phyloP scores from a whole-genome alignment of 2,797 vertebrate species.

The Okamejei kenojei region DNA sequence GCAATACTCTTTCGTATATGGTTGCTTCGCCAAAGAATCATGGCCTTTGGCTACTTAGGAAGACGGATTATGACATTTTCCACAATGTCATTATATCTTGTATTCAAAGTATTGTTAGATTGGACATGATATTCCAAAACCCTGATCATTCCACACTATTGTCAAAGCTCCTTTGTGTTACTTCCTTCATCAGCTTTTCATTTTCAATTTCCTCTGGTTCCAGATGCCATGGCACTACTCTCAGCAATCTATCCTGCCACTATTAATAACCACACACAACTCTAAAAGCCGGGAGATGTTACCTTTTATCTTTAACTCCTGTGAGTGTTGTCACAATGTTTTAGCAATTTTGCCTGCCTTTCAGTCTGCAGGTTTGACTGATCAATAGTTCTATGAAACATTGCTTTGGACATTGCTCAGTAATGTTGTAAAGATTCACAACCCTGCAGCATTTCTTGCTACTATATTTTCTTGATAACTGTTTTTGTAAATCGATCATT shows the following conservation, averaged over 20 bases:
- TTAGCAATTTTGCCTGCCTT: background rate
- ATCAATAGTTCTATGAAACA: background rate
- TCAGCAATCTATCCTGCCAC: background rate
- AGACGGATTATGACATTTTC: background rate
- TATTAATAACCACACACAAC: background rate
- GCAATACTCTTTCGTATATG: background rate
- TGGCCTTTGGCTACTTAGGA: background rate
- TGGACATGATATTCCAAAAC: background rate
- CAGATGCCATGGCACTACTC: background rate
- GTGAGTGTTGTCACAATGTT: background rate
- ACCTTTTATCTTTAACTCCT: background rate
- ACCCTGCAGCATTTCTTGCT: background rate
- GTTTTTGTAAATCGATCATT: background rate
- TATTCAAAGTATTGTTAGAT: background rate
- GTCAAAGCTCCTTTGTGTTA: background rate
- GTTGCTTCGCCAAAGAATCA: background rate
- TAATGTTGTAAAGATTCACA: background rate
- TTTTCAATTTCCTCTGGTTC: background rate
- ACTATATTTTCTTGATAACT: background rate
- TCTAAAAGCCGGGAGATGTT: background rate
- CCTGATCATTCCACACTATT: background rate
- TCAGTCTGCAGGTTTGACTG: background rate
- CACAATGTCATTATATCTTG: background rate
- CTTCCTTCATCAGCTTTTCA: background rate
- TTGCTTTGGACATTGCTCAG: background rate